A percentile compares a stretch with the other conserved stretches of the same genome.
These are phyloP conservation scores for Ephestia elutella DNA, from an alignment of 1,140 invertebrate species.

Conservation along the genomic window DNA sequence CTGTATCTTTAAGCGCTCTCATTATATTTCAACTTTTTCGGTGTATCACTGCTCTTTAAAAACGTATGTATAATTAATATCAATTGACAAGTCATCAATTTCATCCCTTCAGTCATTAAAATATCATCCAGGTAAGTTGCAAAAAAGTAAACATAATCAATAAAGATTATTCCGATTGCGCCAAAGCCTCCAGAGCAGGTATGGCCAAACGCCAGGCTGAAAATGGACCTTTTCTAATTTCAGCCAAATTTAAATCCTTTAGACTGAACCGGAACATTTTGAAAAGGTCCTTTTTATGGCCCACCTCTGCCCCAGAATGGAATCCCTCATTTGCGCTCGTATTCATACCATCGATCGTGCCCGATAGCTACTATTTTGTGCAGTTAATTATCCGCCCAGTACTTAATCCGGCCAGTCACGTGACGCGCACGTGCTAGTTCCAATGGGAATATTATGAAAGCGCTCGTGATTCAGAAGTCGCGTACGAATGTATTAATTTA, in stretches of 20 bases:
- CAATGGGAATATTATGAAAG: slow-evolving; percentile 3
- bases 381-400: slow-evolving; percentile 64
- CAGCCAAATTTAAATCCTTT: no score
- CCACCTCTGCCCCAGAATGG: slow-evolving; percentile 5
- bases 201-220: no score
- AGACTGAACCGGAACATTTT: no score
- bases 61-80: not conserved
- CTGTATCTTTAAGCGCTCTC: no score
- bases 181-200: not conserved
- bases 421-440: slow-evolving; percentile 56
- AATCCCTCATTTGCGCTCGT: slow-evolving; percentile 23
- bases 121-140: not conserved
- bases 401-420: slow-evolving; percentile 64
- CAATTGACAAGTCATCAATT: not conserved
- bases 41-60: no score
- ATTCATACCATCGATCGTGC: slow-evolving; percentile 38
- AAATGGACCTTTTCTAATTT: no score
- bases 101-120: not conserved
- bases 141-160: slow-evolving; percentile 1
- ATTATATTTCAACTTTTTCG: no score
- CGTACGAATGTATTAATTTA: not conserved
- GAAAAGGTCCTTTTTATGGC: no score
- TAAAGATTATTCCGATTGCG: not conserved
- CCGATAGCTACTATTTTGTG: slow-evolving; percentile 58
- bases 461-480: not conserved